Conservation (phyloP, 1,140 invertebrate genomes). For the Argopecten irradians region DNA sequence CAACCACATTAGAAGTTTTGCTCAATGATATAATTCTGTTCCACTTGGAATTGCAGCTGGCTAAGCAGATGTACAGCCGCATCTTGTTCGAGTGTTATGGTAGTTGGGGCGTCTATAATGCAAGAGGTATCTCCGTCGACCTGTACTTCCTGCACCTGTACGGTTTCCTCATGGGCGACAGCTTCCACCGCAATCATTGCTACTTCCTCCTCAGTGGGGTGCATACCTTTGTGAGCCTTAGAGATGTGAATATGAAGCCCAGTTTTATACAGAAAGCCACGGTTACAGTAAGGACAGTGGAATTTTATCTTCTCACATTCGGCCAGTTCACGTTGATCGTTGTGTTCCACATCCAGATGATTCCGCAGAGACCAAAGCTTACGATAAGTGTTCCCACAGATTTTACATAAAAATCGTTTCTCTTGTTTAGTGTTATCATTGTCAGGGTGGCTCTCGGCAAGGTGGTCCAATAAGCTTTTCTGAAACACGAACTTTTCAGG, state of each 20-base stretch:
- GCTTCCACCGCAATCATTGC: not conserved
- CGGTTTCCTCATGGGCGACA: not conserved
- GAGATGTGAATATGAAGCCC: not conserved
- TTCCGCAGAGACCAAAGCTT: not conserved
- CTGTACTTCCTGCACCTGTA: not conserved
- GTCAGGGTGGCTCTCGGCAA: not conserved
- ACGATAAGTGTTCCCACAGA: not conserved
- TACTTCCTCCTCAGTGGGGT: not conserved
- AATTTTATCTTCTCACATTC: not conserved
- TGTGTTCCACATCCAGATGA: slow-evolving; percentile 6
- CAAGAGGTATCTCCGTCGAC: not conserved
- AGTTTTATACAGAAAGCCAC: not conserved
- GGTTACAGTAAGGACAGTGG: not conserved
- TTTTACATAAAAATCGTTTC: not conserved
- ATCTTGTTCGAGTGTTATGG: not conserved
- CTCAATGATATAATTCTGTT: not conserved
- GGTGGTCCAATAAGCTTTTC: not conserved
- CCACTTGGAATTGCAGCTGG: not conserved
- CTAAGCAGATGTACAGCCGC: not conserved
- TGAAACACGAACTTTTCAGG: not conserved
- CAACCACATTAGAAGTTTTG: not conserved
- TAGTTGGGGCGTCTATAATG: not conserved
- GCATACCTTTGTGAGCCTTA: not conserved
- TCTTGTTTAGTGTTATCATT: not conserved
- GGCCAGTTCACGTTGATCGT: not conserved